These are phyloP conservation scores for Acromyrmex heyeri DNA, from an alignment of 1,140 invertebrate genomes.

Conservation along the genomic window DNA sequence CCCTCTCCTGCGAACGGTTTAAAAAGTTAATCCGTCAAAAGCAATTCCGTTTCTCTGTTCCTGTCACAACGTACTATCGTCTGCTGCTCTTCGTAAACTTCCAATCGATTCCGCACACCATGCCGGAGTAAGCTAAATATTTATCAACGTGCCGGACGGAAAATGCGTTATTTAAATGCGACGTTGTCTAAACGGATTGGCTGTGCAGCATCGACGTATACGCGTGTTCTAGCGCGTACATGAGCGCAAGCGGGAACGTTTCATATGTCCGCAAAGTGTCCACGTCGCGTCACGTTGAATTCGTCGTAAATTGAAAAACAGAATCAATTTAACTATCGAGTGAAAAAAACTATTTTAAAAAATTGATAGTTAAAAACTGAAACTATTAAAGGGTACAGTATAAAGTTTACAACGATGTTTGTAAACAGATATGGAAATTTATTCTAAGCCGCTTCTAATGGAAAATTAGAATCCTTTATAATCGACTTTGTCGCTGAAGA, in stretches of 20 bases:
- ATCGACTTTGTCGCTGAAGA: conserved; percentile 55
- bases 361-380: background rate
- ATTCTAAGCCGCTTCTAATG: background rate
- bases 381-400: background rate
- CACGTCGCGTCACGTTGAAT: background rate
- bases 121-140: conserved; percentile 51
- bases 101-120: conserved; percentile 39
- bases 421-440: background rate
- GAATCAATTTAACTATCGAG: background rate
- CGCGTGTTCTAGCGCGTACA: conserved; percentile 40
- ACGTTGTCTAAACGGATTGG: conserved; percentile 46
- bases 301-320: background rate
- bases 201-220: conserved; percentile 19
- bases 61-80: conserved; percentile 36
- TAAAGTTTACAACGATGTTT: background rate
- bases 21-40: conserved; percentile 65
- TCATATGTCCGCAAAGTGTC: conserved; percentile 11
- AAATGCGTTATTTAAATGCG: conserved; percentile 59
- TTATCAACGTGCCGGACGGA: conserved; percentile 49
- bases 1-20: conserved; percentile 24
- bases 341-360: background rate
- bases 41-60: conserved; percentile 57
- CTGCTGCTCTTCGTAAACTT: conserved; percentile 26
- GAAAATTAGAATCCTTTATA: conserved; percentile 8
- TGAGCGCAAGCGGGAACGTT: conserved; percentile 1